Evolutionary conservation across 2,113 vertebrate species (phyloP).

Genomic region (Caracal caracal): DNA sequence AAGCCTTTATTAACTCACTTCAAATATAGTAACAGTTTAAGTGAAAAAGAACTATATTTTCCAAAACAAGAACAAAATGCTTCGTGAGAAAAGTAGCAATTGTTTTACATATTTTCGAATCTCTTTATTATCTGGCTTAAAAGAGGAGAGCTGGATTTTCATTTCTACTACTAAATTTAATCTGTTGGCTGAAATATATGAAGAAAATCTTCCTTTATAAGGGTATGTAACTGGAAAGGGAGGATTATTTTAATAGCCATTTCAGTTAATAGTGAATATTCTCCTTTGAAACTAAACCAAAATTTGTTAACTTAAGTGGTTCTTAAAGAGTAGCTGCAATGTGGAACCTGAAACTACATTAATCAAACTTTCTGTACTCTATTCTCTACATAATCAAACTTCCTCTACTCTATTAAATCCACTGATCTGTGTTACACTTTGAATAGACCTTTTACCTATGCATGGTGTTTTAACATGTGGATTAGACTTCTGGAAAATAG

Average conservation of each 20-base stretch:
- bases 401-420: background rate
- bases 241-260: background rate
- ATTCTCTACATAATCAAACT: background rate
- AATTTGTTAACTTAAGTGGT: background rate
- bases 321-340: background rate
- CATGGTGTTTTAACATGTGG: background rate
- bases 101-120: conserved; percentile 3
- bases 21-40: conserved; percentile 32
- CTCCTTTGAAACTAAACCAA: background rate
- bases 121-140: conserved; percentile 9
- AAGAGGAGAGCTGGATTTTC: background rate
- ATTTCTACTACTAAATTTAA: conserved; percentile 7
- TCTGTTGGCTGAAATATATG: background rate
- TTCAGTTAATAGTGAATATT: background rate
- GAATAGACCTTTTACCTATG: background rate
- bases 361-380: background rate
- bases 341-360: background rate
- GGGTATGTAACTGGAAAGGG: background rate
- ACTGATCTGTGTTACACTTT: background rate
- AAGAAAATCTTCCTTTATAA: conserved; percentile 43
- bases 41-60: background rate
- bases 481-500: background rate
- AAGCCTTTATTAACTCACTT: background rate
- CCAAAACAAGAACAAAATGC: conserved; percentile 15
- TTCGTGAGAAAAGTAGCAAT: background rate